These are phyloP conservation scores for Meloidogyne exigua DNA, from an alignment of 1,140 invertebrate genomes.

Conservation along the genomic window DNA sequence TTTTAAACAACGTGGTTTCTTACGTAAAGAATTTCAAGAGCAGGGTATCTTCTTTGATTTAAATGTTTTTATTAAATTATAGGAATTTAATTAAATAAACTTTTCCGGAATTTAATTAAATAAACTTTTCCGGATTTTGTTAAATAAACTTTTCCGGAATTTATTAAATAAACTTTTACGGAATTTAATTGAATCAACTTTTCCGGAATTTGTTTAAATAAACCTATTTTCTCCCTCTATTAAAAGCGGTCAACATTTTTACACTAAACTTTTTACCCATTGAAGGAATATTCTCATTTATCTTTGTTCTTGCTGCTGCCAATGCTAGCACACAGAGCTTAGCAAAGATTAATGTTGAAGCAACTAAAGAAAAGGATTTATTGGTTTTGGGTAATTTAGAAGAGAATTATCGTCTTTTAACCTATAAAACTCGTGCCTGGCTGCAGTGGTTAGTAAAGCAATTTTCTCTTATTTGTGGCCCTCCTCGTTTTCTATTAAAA, in stretches of 20 bases:
- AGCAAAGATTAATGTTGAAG: constrained; percentile 11
- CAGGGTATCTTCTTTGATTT: not conserved
- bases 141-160: too few relatives aligned
- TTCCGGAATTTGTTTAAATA: too few relatives aligned
- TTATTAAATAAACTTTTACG: too few relatives aligned
- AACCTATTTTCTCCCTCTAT: too few relatives aligned
- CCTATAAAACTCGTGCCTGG: constrained; percentile 43
- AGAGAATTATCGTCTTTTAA: constrained; percentile 42
- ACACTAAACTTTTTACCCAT: too few relatives aligned
- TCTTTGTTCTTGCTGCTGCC: constrained; percentile 21
- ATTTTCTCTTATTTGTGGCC: constrained; percentile 3
- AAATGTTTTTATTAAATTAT: too few relatives aligned
- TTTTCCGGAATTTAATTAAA: too few relatives aligned
- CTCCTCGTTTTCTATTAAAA: constrained; percentile 29
- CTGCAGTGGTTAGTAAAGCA: constrained; percentile 22
- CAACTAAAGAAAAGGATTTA: constrained; percentile 22
- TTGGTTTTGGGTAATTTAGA: constrained; percentile 24
- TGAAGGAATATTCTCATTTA: not conserved
- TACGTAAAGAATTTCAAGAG: not conserved
- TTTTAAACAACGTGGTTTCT: not conserved
- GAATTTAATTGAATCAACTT: too few relatives aligned
- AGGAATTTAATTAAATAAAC: too few relatives aligned
- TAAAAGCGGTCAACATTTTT: too few relatives aligned
- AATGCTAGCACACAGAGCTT: not conserved
- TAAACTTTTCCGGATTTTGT: too few relatives aligned